Percentiles rank a stretch among this genome's conserved stretches.
Conservation (phyloP, 2,797 vertebrate species). For the Rousettus madagascariensis region DNA sequence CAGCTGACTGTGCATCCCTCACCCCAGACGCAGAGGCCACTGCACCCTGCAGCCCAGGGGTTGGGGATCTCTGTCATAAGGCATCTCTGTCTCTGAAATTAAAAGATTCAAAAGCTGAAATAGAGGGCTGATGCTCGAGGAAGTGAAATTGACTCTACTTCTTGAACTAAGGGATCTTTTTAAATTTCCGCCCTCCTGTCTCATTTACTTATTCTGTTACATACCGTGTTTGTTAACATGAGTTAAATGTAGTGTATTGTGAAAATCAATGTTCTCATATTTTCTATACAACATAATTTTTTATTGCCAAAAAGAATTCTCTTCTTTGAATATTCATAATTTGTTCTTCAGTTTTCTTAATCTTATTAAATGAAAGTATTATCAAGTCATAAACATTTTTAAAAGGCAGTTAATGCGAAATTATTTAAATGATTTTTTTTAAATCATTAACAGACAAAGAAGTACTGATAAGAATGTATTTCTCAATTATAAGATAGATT, state of each 20-base stretch:
- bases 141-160: not conserved
- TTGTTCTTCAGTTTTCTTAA: not conserved
- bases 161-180: not conserved
- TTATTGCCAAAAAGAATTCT: not conserved
- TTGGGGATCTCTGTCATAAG: not conserved
- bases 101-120: not conserved
- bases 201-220: not conserved
- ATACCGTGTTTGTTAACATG: not conserved
- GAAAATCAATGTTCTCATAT: not conserved
- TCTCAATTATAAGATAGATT: conserved; percentile 1
- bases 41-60: no score
- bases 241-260: not conserved
- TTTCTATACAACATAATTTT: not conserved
- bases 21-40: not conserved
- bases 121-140: not conserved
- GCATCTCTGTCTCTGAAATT: not conserved
- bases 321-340: not conserved
- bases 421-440: not conserved
- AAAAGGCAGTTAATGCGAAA: not conserved
- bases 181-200: not conserved
- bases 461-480: not conserved
- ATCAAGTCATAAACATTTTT: not conserved
- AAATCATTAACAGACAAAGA: not conserved
- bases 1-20: rapidly evolving
- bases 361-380: not conserved